Conservation (phyloP, 2,113 vertebrate genomes). For the Lethenteron reissneri region DNA sequence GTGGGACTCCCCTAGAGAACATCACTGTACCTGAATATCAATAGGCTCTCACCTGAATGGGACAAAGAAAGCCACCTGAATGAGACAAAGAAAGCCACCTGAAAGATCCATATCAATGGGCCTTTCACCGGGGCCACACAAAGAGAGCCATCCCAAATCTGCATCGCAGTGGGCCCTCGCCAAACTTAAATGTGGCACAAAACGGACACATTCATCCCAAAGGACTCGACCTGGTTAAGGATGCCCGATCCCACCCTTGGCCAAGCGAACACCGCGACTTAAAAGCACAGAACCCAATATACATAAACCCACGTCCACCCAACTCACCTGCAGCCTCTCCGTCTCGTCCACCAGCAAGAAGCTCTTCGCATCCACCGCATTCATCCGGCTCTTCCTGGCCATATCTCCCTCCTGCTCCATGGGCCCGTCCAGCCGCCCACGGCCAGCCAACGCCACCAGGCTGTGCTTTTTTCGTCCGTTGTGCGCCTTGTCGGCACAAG, state of each 20-base stretch:
- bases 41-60: no score
- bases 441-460: slow-evolving; percentile 34
- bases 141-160: slow-evolving; percentile 7
- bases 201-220: not conserved
- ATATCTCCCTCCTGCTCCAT: slow-evolving; percentile 28
- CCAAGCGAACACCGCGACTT: not conserved
- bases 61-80: no score
- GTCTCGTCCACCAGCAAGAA: slow-evolving; percentile 86
- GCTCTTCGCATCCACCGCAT: slow-evolving; percentile 60
- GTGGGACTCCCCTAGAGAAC: no score
- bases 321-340: slow-evolving; percentile 75
- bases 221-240: not conserved
- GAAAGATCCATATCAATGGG: no score
- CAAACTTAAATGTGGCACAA: slow-evolving; percentile 1
- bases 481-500: slow-evolving; percentile 74
- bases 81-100: no score
- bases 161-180: slow-evolving; percentile 10
- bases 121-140: no score
- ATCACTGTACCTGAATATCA: no score
- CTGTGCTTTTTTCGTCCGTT: slow-evolving; percentile 61
- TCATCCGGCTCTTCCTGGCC: slow-evolving; percentile 39
- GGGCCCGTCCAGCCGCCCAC: slow-evolving; percentile 19
- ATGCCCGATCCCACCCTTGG: not conserved
- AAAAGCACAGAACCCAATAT: not conserved
- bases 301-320: not conserved